Conservation (phyloP, 2,888 invertebrate species). For the Pediacus dermestoides region DNA sequence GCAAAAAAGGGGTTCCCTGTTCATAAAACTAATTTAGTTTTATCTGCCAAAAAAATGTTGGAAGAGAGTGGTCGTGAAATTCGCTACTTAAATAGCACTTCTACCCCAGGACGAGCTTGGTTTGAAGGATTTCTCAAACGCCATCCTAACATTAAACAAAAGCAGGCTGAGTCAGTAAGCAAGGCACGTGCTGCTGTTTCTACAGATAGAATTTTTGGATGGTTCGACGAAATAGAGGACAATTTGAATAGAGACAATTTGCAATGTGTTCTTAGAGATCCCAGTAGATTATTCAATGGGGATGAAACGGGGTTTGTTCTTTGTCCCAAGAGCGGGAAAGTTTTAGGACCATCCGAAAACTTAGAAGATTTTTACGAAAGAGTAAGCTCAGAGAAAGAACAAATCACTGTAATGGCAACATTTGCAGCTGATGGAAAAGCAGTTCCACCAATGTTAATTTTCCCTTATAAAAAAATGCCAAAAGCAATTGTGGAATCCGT, state of each 20-base stretch:
- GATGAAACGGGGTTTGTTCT: conserved; percentile 40
- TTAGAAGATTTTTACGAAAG: conserved; percentile 26
- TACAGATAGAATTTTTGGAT: too few relatives aligned
- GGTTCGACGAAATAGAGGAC: conserved; percentile 32
- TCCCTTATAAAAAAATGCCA: conserved; percentile 25
- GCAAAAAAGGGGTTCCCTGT: too few relatives aligned
- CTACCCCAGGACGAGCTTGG: too few relatives aligned
- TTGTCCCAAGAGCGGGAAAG: conserved; percentile 26
- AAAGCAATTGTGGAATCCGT: conserved; percentile 18
- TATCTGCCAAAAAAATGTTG: too few relatives aligned
- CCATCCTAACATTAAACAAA: conserved; percentile 23
- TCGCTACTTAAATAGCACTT: too few relatives aligned
- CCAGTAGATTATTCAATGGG: conserved; percentile 34
- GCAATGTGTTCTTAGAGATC: conserved; percentile 30
- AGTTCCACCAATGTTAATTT: conserved; percentile 21
- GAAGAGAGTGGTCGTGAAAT: too few relatives aligned
- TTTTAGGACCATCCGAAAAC: conserved; percentile 23
- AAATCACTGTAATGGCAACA: conserved; percentile 8
- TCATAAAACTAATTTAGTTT: too few relatives aligned
- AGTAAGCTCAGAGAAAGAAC: conserved; percentile 8
- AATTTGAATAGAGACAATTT: conserved; percentile 24
- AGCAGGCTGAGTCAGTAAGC: conserved; percentile 31
- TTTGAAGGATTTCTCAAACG: too few relatives aligned
- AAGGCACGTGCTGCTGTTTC: conserved; percentile 33
- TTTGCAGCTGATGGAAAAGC: conserved; percentile 12